Base-by-base conservation (phyloP, 2,888 invertebrate genomes). In the Drosophila mimica region DNA sequence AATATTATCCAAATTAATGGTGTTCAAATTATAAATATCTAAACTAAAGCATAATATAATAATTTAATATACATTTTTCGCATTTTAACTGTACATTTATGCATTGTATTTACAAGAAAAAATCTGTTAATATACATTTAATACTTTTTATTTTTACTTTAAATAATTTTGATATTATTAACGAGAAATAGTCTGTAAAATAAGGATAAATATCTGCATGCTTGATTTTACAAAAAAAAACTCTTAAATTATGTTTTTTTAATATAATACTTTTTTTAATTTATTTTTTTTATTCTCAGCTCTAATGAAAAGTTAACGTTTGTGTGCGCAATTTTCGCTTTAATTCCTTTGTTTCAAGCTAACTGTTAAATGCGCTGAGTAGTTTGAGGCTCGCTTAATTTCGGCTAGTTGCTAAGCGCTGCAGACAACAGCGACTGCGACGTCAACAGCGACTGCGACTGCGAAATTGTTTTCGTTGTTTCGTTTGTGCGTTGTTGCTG, bases 381-480 rank as follows among this genome's bases (percentile, higher is more conserved):
- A 15, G 34, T 52, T 64, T 43, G 36, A 69, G 17, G 53, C 30
- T 62, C n/a, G 70, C 56, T 43, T 65, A 36, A 65, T 48, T 69
- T 69, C 48, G 38, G 33, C 43, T 52, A 28, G 70, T 63, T 76
- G 70, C 74, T 36, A 70, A 70, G 66, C 59, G 75, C 57, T 33
- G 30, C 54, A 31, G 46, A 5, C 51, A 38, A 36, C 61, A 17
- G 33, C 70, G 36, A 6, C 53, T 20, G 9, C 53, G 25, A 36
- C 33, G 33, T 33, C 31, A n/a, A 30, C 51, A 4, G 11, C 20
- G 40, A 69, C 8, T 20, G 46, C 43, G 28, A 49, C 53, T 36
- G 36, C 36, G 33, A 74, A 70, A 40, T 59, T 51, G 0, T 59
- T 75, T 70, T 78, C 63, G 28, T 15, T 25, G 62, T 62, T 70